phyloP scores from a whole-genome alignment of 2,888 invertebrate species.

The Heteropelma amictum region DNA sequence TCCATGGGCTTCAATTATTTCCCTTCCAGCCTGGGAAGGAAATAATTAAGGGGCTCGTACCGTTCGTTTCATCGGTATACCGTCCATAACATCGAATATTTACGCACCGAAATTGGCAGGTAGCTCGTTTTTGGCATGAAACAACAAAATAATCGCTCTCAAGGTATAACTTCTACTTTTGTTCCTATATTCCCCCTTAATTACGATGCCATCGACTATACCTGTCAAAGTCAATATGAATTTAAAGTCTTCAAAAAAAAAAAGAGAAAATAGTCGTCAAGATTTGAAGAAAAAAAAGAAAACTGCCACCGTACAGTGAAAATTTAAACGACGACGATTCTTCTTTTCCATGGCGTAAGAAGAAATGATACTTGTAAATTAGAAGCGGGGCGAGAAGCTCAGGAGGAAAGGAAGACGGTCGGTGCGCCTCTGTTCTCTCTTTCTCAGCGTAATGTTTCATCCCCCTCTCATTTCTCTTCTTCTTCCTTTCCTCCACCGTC shows the following conservation, averaged over 20 bases:
- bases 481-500: conserved; percentile 37
- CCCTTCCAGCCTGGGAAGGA: too few species aligned
- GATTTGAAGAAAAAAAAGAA: conserved; percentile 23
- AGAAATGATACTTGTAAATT: conserved; percentile 70
- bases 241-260: conserved; percentile 13
- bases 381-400: conserved; percentile 45
- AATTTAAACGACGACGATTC: conserved; percentile 36
- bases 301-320: conserved; percentile 21
- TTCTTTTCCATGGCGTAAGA: conserved; percentile 24
- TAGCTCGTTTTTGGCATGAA: too few species aligned
- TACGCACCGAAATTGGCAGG: too few species aligned
- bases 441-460: conserved; percentile 60
- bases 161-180: too few species aligned
- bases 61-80: too few species aligned
- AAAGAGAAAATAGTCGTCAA: conserved; percentile 36
- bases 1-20: too few species aligned
- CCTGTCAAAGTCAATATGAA: too few species aligned
- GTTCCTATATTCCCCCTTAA: too few species aligned
- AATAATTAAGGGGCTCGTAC: too few species aligned
- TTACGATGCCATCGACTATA: too few species aligned
- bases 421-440: conserved; percentile 57
- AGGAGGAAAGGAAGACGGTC: conserved; percentile 53
- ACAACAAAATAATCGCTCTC: too few species aligned
- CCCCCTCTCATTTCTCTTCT: conserved; percentile 34
- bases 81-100: too few species aligned